Conservation (phyloP, 1,140 invertebrate species). For the Conus ventricosus region DNA sequence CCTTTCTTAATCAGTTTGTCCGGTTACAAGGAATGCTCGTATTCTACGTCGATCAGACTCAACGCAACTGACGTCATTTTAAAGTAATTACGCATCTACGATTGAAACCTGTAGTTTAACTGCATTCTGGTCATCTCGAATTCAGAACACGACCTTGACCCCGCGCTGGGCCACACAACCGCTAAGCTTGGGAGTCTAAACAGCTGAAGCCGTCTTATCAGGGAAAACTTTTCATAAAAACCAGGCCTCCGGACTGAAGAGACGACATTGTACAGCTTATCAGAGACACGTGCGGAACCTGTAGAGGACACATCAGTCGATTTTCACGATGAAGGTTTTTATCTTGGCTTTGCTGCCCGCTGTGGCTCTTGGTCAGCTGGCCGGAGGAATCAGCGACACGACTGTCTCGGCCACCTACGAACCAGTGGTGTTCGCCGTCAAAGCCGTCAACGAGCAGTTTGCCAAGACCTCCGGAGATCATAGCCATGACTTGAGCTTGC, state of each 20-base stretch:
- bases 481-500: neutral
- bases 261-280: neutral
- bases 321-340: neutral
- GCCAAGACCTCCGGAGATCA: neutral
- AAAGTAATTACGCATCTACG: too few species aligned
- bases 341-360: slow-evolving; percentile 11
- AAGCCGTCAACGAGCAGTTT: slow-evolving; percentile 12
- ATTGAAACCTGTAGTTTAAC: too few species aligned
- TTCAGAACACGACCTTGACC: neutral
- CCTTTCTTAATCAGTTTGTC: too few species aligned
- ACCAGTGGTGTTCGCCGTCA: slow-evolving; percentile 21
- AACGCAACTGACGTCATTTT: too few species aligned
- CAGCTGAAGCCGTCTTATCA: neutral
- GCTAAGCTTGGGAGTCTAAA: neutral
- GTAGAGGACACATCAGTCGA: neutral
- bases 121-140: neutral
- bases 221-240: neutral
- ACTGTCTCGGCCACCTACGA: neutral
- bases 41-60: too few species aligned
- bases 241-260: too few species aligned
- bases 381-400: neutral
- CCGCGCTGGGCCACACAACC: neutral
- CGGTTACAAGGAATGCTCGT: too few species aligned
- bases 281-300: too few species aligned
- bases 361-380: neutral